A percentile compares a stretch with the other conserved stretches of the same genome.
These are phyloP conservation scores for Tetraneura akinire DNA, from an alignment of 1,140 invertebrate species.

Conservation along the genomic window DNA sequence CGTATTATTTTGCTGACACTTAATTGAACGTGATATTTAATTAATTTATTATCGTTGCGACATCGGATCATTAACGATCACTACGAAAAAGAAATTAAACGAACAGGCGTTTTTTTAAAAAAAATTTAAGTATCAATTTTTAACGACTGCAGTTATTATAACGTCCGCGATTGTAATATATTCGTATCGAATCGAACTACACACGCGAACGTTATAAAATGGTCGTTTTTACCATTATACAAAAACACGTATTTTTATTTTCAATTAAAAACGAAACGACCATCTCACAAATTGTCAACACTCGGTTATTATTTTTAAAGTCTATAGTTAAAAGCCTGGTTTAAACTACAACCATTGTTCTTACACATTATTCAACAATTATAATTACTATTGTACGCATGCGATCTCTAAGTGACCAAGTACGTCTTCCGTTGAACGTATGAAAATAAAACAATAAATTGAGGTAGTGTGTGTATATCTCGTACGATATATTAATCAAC, in stretches of 20 bases:
- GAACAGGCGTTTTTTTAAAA: background rate
- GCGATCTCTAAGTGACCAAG: background rate
- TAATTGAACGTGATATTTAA: background rate
- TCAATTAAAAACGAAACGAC: constrained; percentile 41
- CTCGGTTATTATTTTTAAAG: background rate
- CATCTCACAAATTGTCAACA: constrained; percentile 21
- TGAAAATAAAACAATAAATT: too few relatives aligned
- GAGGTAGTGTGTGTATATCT: too few relatives aligned
- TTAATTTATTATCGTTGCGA: constrained; percentile 1
- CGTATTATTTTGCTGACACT: background rate
- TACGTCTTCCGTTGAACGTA: background rate
- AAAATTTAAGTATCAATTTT: background rate
- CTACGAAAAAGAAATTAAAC: background rate
- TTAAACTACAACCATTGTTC: constrained; percentile 25
- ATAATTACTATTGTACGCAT: background rate
- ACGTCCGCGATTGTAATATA: background rate
- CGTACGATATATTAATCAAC: too few relatives aligned
- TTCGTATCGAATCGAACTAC: background rate
- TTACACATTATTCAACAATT: background rate
- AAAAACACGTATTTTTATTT: constrained; percentile 17
- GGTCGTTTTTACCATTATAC: background rate
- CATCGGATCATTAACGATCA: too few relatives aligned
- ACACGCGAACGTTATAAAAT: too few relatives aligned
- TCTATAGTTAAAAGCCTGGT: background rate
- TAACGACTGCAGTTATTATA: background rate